Percentiles rank a stretch among this genome's conserved stretches.
Conservation (phyloP, 2,888 invertebrate species). For the Crepidodera aurea region DNA sequence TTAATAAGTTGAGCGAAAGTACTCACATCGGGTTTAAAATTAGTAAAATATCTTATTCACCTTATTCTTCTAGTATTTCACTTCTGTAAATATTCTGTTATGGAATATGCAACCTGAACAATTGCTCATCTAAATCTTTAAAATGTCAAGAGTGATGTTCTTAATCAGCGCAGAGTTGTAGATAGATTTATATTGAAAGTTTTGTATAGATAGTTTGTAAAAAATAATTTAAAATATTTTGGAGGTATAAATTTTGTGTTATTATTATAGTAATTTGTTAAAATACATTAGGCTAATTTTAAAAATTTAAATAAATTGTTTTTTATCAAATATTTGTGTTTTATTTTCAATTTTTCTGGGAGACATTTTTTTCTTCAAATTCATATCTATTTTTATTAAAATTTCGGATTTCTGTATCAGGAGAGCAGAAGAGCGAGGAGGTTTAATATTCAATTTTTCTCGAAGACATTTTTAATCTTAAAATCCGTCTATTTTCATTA, state of each 20-base stretch:
- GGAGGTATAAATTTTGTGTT: slow-evolving; percentile 17
- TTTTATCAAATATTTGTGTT: neutral
- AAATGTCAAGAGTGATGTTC: slow-evolving; percentile 23
- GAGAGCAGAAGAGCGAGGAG: no score
- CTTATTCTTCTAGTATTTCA: slow-evolving; percentile 17
- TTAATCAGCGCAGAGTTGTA: slow-evolving; percentile 11
- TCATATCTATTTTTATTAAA: no score
- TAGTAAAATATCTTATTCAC: neutral
- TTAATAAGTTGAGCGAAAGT: no score
- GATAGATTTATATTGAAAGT: slow-evolving; percentile 3
- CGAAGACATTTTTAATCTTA: no score
- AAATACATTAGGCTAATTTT: neutral
- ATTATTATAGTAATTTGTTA: slow-evolving; percentile 28
- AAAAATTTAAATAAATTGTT: slow-evolving; percentile 11
- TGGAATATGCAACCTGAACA: slow-evolving; percentile 53
- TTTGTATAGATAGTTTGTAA: slow-evolving; percentile 18
- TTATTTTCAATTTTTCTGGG: no score
- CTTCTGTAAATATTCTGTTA: slow-evolving; percentile 35
- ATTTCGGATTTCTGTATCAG: no score
- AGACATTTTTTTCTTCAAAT: no score
- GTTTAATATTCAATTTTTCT: no score
- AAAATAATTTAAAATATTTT: slow-evolving; percentile 5
- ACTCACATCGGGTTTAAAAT: neutral
- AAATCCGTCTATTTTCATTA: no score
- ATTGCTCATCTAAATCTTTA: slow-evolving; percentile 49